Base-by-base conservation (phyloP, 1,140 invertebrate species). In the Heliconius hewitsoni region DNA sequence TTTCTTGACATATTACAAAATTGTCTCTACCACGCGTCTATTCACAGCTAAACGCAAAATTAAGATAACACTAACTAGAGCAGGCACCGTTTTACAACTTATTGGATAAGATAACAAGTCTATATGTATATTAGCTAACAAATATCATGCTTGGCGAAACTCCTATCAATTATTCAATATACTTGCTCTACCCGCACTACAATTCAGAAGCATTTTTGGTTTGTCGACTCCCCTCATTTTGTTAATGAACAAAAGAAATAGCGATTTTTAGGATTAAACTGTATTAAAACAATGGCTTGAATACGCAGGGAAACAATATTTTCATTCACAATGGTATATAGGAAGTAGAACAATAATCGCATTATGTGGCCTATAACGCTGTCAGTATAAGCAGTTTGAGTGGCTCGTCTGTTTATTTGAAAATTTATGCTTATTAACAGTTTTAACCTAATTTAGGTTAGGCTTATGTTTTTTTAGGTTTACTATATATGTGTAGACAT, bases 301-400 rank as follows among this genome's bases (percentile, higher is more conserved):
- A 19, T 70, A 71, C 50, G 34, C 76, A 66, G 80, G 80, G 57
- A 81, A 81, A 81, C 76, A 81, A 80, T 78, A 77, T 76, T 82
- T 84, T 84, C 84, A 84, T 84, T 84, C 86, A 85, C 77, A 82
- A 81, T 74, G 71, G 80, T 84, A 81, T 83, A 84, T 81, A 66
- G 60, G 60, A 66, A 66, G 60, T 66, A 30, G 60, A 66, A 66
- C 60, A 66, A 66, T 66, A 66, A 66, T 66, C 60, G 60, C 60
- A 66, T 66, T 66, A 66, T 30, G 27, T 66, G 27, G 60, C 55
- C 55, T 66, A 66, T 66, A 66, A 66, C 23, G 60, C 60, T 66
- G 23, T 66, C 27, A 30, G 27, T 66, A 66, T 30, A 30, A 66
- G 27, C 60, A 30, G 30, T 66, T 66, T 66, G n/a, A 30, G 60